A percentile compares a stretch with the other conserved stretches of the same genome.
These are phyloP conservation scores for Hipposideros larvatus DNA, from an alignment of 2,797 vertebrate species.

Conservation along the genomic window DNA sequence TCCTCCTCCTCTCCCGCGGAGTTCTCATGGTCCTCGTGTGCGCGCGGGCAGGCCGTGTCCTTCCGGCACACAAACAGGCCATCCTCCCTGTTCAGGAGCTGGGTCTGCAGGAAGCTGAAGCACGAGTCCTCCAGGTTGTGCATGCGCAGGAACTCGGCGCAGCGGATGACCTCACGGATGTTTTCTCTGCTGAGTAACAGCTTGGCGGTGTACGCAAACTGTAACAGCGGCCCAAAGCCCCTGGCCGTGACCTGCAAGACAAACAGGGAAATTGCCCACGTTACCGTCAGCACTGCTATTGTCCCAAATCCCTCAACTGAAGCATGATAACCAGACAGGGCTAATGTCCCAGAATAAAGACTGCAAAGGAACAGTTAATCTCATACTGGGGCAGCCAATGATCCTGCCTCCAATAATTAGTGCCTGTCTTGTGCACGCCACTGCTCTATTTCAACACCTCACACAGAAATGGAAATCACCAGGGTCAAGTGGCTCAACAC, in stretches of 20 bases:
- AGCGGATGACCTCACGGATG: slow-evolving; percentile 99
- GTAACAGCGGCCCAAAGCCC: slow-evolving; percentile 99
- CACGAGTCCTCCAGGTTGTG: slow-evolving; percentile 99
- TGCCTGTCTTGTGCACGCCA: slow-evolving; percentile 40
- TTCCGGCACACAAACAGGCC: slow-evolving; percentile 94
- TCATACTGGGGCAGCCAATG: slow-evolving; percentile 86
- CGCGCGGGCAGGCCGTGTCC: slow-evolving; percentile 89
- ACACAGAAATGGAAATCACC: slow-evolving; percentile 48
- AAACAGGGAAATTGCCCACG: slow-evolving; percentile 91
- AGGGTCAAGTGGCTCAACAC: slow-evolving; percentile 65
- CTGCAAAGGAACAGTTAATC: slow-evolving; percentile 88
- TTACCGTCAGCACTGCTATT: slow-evolving; percentile 92
- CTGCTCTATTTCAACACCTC: neutral
- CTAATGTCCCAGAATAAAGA: slow-evolving; percentile 89
- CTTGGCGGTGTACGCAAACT: slow-evolving; percentile 99
- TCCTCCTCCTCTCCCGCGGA: slow-evolving; percentile 92
- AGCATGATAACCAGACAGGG: slow-evolving; percentile 89
- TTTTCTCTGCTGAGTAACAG: slow-evolving; percentile 99
- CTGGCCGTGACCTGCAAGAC: slow-evolving; percentile 97
- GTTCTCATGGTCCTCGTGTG: slow-evolving; percentile 90
- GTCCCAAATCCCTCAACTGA: slow-evolving; percentile 88
- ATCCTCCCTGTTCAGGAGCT: slow-evolving; percentile 96
- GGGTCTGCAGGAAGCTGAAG: slow-evolving; percentile 99
- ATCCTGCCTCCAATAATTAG: slow-evolving; percentile 79
- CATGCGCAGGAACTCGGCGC: slow-evolving; percentile 98